Evolutionary conservation across 2,113 vertebrate species (phyloP), one percentile per base, ranked within the genome.

Genomic region (Setophaga kirtlandii): DNA sequence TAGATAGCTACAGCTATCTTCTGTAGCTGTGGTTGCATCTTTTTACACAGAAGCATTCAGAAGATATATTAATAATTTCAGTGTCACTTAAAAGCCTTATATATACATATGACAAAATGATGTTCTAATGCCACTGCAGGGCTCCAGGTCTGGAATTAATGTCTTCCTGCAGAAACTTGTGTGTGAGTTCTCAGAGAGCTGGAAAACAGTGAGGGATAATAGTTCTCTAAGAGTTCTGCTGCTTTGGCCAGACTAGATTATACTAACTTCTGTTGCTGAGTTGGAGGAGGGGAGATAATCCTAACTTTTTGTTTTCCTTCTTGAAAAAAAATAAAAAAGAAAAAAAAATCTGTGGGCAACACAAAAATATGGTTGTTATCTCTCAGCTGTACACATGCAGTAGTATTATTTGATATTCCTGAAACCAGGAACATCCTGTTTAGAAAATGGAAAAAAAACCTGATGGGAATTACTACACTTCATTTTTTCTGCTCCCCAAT

Each of bases 341-440:
- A 19, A 44, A 20, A 39, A 22, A 5, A 58, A 60, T 49, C 41
- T 75, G 3, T 22, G 76, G 22, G 37, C 14, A 84, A 19, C 9
- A 75, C 80, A 77, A 64, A 83, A 93, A 93, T 84, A 70, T 33
- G 9, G 39, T 60, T 89, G 8, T 79, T 82, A 86, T 89, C 46
- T 90, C 52, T 73, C 56, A 73, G 44, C 22, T 76, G 49, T 81
- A 63, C 47, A 64, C 65, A 84, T 0, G 0, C 14, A 44, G 10
- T 52, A 24, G 64, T 71, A 58, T 76, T 82, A 62, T 82, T 93
- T 89, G 89, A 89, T 95, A 92, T 70, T 88, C n/a, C n/a, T 85
- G 90, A 85, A 87, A 91, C 9, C 15, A 73, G 55, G 64, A 96
- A 89, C 49, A 81, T 28, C 68, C 56, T 81, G 78, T 87, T 89